Evolutionary conservation across 2,888 invertebrate genomes (phyloP).

Genomic region (Isoperla grammatica): DNA sequence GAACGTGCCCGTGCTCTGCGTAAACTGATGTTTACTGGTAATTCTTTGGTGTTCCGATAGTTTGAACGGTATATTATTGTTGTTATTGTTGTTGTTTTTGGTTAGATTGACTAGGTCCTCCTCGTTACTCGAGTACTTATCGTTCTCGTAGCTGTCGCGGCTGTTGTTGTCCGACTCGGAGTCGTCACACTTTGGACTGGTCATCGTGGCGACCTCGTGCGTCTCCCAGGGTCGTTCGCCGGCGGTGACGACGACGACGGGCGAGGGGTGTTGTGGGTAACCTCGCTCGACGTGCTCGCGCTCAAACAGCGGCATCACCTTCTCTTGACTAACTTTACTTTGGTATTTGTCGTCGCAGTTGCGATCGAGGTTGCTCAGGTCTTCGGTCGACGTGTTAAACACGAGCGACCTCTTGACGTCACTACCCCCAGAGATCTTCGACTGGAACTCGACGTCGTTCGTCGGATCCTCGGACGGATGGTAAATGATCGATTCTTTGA

Average conservation of each 20-base stretch:
- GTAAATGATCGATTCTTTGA: constrained; percentile 81
- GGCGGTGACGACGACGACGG: constrained; percentile 44
- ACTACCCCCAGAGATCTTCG: constrained; percentile 9
- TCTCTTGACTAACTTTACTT: neutral
- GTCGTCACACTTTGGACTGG: constrained; percentile 40
- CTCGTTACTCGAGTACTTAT: constrained; percentile 8
- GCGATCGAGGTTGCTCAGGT: constrained; percentile 16
- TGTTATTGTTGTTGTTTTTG: constrained; percentile 25
- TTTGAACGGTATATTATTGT: neutral
- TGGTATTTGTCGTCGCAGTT: constrained; percentile 11
- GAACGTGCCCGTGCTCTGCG: neutral
- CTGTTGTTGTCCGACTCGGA: constrained; percentile 39
- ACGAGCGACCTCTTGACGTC: constrained; percentile 24
- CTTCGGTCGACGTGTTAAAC: constrained; percentile 21
- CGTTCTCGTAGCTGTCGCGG: constrained; percentile 5
- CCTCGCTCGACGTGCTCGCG: constrained; percentile 29
- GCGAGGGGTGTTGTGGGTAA: constrained; percentile 37
- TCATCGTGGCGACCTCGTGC: constrained; percentile 53
- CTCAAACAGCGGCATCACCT: constrained; percentile 7
- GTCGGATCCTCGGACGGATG: constrained; percentile 81
- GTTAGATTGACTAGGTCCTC: constrained; percentile 29
- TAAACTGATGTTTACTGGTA: neutral
- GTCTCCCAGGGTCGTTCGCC: constrained; percentile 46
- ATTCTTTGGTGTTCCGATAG: constrained; percentile 7
- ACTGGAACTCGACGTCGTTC: constrained; percentile 53